These are phyloP conservation scores for Lepidocyrtinus sp. DNA, from an alignment of 2,888 invertebrate genomes.

Conservation along the genomic window DNA sequence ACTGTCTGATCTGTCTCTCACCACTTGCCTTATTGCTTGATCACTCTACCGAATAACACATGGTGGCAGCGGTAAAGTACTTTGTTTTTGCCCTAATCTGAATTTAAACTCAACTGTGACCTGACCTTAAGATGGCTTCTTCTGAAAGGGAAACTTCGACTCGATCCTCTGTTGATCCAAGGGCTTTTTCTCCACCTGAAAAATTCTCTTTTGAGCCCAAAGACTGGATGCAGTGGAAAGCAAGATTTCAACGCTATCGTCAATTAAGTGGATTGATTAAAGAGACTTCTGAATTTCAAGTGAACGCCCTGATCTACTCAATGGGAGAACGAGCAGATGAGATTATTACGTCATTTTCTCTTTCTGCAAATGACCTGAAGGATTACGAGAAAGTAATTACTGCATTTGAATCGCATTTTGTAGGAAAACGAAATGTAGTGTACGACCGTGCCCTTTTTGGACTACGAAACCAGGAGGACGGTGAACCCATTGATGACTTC, in stretches of 20 bases:
- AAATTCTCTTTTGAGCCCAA: conserved; percentile 11
- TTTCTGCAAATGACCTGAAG: not conserved
- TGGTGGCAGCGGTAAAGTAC: conserved; percentile 16
- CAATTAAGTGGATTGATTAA: conserved; percentile 9
- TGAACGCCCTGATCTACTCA: conserved; percentile 32
- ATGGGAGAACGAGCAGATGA: conserved; percentile 49
- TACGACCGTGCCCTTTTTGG: conserved; percentile 64
- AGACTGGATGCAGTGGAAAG: conserved; percentile 33
- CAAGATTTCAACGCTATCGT: conserved; percentile 26
- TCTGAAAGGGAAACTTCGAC: too few relatives aligned
- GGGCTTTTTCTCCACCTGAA: conserved; percentile 12
- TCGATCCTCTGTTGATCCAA: too few relatives aligned
- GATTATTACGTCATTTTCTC: conserved; percentile 6
- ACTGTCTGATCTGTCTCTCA: too few relatives aligned
- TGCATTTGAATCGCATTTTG: conserved; percentile 4
- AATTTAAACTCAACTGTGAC: too few relatives aligned
- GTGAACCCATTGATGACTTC: conserved; percentile 57
- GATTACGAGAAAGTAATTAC: not conserved
- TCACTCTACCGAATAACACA: conserved; percentile 2
- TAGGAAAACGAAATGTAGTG: conserved; percentile 25
- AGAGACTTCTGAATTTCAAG: conserved; percentile 20
- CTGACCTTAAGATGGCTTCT: too few relatives aligned
- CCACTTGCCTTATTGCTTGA: too few relatives aligned
- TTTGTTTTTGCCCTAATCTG: too few relatives aligned
- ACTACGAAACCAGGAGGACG: conserved; percentile 39